These are phyloP conservation scores for Cardinalis cardinalis DNA, from an alignment of 2,113 vertebrate genomes.

Conservation along the genomic window DNA sequence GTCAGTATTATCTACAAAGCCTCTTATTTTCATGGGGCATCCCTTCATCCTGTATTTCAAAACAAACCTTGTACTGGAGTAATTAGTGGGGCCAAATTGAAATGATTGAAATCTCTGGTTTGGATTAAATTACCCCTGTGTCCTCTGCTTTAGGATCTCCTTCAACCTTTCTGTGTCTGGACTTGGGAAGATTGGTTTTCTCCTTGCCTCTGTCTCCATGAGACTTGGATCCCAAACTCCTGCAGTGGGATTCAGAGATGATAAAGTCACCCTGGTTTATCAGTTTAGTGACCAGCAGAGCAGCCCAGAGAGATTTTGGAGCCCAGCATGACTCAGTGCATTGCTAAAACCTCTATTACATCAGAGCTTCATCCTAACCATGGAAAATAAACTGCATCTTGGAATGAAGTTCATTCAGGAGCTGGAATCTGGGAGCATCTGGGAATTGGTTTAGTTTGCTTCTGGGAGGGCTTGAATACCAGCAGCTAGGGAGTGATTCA, in stretches of 20 bases:
- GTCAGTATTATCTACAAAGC: neutral
- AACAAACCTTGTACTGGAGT: neutral
- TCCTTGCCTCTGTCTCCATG: neutral
- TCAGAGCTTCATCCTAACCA: neutral
- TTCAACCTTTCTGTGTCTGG: neutral
- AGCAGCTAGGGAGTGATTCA: conserved; percentile 8
- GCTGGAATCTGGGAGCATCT: neutral
- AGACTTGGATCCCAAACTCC: neutral
- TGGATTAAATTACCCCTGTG: neutral
- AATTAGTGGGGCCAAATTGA: neutral
- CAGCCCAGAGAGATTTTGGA: neutral
- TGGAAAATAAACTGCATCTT: neutral
- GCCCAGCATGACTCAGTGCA: neutral
- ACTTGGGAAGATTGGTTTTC: neutral
- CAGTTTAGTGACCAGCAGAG: neutral
- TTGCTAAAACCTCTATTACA: neutral
- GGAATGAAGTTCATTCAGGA: neutral
- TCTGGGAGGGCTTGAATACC: neutral
- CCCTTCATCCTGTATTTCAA: neutral
- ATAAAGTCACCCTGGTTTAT: neutral
- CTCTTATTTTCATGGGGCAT: neutral
- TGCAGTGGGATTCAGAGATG: neutral
- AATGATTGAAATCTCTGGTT: neutral
- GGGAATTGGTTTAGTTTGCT: conserved; percentile 5
- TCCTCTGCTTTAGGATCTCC: neutral